A percentile compares a stretch with the other conserved stretches of the same genome.
Conservation (phyloP, 2,113 vertebrate genomes). For the Saguinus imperator region DNA sequence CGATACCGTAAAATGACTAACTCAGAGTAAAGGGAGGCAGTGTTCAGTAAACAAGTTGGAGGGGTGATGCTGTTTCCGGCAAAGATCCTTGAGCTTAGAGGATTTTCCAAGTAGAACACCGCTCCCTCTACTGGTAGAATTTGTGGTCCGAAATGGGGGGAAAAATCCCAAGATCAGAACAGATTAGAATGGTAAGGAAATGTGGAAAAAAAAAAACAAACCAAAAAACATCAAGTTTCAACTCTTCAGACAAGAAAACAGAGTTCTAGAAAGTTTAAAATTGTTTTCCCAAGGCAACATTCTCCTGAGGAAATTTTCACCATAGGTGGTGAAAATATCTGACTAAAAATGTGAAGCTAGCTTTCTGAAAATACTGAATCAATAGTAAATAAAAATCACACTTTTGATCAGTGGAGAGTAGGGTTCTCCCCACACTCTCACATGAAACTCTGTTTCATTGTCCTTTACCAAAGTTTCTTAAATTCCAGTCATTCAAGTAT, state of each 20-base stretch:
- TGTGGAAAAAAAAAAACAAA: not conserved
- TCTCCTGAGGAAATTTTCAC: not conserved
- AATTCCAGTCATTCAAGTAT: not conserved
- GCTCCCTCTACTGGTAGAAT: constrained; percentile 65
- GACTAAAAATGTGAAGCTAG: not conserved
- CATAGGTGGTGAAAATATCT: not conserved
- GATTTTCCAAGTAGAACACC: not conserved
- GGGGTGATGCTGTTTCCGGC: not conserved
- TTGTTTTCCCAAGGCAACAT: not conserved
- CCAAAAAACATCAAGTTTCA: not conserved
- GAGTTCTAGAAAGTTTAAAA: not conserved
- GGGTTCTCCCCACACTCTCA: not conserved
- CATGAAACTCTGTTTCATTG: not conserved
- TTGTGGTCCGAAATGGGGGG: not conserved
- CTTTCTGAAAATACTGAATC: constrained; percentile 3
- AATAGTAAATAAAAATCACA: not conserved
- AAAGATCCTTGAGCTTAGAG: not conserved
- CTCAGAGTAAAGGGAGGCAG: not conserved
- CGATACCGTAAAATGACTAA: not conserved
- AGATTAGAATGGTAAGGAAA: constrained; percentile 1
- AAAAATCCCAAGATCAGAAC: not conserved
- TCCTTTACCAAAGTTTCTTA: not conserved
- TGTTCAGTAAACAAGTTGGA: not conserved
- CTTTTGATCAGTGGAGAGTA: not conserved
- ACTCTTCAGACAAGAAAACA: not conserved